Evolutionary conservation across 2,797 vertebrate species (phyloP).

Genomic region (Gymnothorax javanicus): DNA sequence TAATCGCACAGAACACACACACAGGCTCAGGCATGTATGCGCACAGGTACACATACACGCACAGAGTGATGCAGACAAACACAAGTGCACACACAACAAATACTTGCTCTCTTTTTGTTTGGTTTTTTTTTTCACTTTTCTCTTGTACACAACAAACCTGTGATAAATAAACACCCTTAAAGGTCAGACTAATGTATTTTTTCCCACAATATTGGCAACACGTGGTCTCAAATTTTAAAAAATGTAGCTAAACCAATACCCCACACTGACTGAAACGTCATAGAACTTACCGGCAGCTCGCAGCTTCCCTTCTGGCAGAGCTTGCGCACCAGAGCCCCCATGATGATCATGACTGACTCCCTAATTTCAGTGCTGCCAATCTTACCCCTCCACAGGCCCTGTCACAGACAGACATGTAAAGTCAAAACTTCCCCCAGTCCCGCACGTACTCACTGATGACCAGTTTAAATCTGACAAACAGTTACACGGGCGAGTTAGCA

Average conservation of each 20-base stretch:
- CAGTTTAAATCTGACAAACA: too few relatives aligned
- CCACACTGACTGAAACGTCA: neutral
- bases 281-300: slow-evolving; percentile 81
- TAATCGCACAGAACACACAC: slow-evolving; percentile 50
- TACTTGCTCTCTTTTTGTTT: too few relatives aligned
- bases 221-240: neutral
- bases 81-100: neutral
- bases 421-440: neutral
- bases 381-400: slow-evolving; percentile 84
- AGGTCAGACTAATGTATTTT: too few relatives aligned
- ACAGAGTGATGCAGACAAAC: too few relatives aligned
- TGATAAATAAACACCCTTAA: too few relatives aligned
- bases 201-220: neutral
- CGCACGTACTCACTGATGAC: neutral
- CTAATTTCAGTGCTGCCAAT: slow-evolving; percentile 86
- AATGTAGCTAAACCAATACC: neutral
- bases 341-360: slow-evolving; percentile 89
- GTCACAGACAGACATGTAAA: slow-evolving; percentile 25
- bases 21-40: neutral
- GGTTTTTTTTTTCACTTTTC: too few relatives aligned
- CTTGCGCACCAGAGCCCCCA: slow-evolving; percentile 87
- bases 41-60: neutral
- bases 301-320: slow-evolving; percentile 85
- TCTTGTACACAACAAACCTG: too few relatives aligned
- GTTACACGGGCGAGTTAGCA: neutral